These are phyloP conservation scores for Drosophila asahinai DNA, from an alignment of 1,140 invertebrate genomes.

Conservation along the genomic window DNA sequence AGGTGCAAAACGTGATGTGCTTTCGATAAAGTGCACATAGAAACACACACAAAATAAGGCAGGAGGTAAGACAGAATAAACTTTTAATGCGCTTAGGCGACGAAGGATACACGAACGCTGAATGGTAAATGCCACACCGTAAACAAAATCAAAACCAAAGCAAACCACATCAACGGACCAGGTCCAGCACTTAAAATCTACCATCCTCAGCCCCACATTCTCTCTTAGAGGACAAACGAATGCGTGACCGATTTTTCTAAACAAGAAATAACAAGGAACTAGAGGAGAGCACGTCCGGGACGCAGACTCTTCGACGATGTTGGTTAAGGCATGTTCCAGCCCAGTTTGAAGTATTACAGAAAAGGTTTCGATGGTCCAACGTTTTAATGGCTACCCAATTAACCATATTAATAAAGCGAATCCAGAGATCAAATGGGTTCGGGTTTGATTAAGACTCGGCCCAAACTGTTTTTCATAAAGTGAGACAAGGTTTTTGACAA, in stretches of 20 bases:
- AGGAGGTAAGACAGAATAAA: constrained; percentile 38
- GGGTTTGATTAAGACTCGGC: background rate
- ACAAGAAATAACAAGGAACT: constrained; percentile 27
- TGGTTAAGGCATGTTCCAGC: constrained; percentile 25
- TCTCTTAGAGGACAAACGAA: constrained; percentile 40
- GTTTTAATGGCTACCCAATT: constrained; percentile 25
- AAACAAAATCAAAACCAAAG: constrained; percentile 69
- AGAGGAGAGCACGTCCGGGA: constrained; percentile 52
- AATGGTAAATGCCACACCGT: constrained; percentile 56
- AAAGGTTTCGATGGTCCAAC: constrained; percentile 21
- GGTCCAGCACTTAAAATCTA: constrained; percentile 60
- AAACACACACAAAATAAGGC: constrained; percentile 38
- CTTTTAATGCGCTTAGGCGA: constrained; percentile 76
- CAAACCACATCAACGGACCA: constrained; percentile 55
- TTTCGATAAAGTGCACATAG: constrained; percentile 77
- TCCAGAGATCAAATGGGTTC: constrained; percentile 28
- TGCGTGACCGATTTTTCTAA: constrained; percentile 77
- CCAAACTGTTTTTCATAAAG: background rate
- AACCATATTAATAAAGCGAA: constrained; percentile 48
- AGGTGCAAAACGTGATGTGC: constrained; percentile 79
- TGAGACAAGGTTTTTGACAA: background rate
- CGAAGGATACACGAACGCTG: constrained; percentile 58
- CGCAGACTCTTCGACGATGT: constrained; percentile 26
- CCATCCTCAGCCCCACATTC: background rate
- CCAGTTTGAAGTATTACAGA: constrained; percentile 17